A percentile compares a stretch with the other conserved stretches of the same genome.
These are phyloP conservation scores for Pseudochirops corinnae DNA, from an alignment of 2,797 vertebrate genomes.

Conservation along the genomic window DNA sequence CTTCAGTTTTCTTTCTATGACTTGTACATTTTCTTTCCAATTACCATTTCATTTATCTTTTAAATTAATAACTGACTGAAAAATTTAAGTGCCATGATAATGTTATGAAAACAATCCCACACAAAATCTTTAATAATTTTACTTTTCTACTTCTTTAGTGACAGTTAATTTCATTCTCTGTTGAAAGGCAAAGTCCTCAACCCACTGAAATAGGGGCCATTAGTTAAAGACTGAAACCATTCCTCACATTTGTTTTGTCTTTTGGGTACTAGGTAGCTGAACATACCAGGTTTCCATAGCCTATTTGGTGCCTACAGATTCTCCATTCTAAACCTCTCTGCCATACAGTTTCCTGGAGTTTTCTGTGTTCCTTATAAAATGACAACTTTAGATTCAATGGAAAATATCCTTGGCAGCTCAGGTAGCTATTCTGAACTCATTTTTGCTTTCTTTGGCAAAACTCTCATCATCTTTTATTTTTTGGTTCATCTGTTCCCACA, in stretches of 20 bases:
- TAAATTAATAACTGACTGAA: conserved; percentile 59
- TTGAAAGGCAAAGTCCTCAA: conserved; percentile 47
- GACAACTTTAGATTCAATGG: conserved; percentile 20
- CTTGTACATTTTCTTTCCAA: conserved; percentile 50
- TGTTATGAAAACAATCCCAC: conserved; percentile 69
- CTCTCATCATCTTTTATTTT: conserved; percentile 15
- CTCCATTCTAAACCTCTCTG: neutral
- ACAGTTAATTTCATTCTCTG: conserved; percentile 48
- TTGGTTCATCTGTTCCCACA: conserved; percentile 46
- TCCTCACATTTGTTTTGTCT: neutral
- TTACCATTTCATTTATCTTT: conserved; percentile 56
- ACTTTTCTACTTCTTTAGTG: conserved; percentile 61
- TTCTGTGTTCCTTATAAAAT: conserved; percentile 38
- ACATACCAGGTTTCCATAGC: neutral
- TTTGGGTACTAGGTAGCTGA: neutral
- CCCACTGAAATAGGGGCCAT: neutral
- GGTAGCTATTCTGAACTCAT: neutral
- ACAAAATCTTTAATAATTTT: conserved; percentile 49
- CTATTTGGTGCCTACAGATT: neutral
- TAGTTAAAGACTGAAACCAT: conserved; percentile 8
- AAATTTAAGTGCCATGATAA: conserved; percentile 41
- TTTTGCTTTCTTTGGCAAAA: conserved; percentile 19
- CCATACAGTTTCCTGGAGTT: neutral
- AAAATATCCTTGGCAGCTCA: conserved; percentile 52
- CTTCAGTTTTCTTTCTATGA: conserved; percentile 46